phyloP scores from a whole-genome alignment of 2,888 invertebrate species.

The Cylindroiulus punctatus region DNA sequence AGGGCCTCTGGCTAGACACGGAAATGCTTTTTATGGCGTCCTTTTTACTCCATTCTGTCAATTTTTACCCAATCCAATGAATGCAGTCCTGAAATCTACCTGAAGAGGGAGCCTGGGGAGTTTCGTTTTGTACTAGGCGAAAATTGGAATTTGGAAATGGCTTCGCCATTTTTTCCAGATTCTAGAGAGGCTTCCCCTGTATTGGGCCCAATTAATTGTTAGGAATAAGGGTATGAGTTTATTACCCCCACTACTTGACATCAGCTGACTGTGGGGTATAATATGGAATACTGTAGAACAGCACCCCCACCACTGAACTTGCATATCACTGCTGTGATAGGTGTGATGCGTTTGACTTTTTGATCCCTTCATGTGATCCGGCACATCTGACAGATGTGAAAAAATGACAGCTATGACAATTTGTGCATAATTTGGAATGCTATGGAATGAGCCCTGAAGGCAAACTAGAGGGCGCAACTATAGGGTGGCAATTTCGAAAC shows the following conservation, averaged over 20 bases:
- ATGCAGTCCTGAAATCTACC: background rate
- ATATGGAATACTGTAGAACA: too few species aligned
- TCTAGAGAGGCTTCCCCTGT: too few species aligned
- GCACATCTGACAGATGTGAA: too few species aligned
- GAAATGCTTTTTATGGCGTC: slow-evolving; percentile 1
- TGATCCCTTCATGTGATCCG: too few species aligned
- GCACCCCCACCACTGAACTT: too few species aligned
- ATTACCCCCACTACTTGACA: too few species aligned
- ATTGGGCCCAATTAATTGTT: too few species aligned
- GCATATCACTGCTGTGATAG: too few species aligned
- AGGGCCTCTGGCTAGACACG: slow-evolving; percentile 19
- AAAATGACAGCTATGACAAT: background rate
- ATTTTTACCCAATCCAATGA: background rate
- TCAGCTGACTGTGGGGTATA: too few species aligned
- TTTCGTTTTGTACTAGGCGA: background rate
- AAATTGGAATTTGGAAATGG: background rate
- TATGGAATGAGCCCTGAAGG: background rate
- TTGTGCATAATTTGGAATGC: background rate
- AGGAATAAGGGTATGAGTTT: too few species aligned
- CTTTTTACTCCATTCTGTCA: background rate
- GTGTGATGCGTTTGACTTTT: too few species aligned
- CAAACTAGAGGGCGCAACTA: background rate
- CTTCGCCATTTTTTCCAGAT: too few species aligned
- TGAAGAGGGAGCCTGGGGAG: background rate
- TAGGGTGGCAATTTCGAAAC: background rate